Conservation (phyloP, 30 jellyfish, hydroid and myxozoan genomes). For the Chrysaora quinquecirrha region DNA sequence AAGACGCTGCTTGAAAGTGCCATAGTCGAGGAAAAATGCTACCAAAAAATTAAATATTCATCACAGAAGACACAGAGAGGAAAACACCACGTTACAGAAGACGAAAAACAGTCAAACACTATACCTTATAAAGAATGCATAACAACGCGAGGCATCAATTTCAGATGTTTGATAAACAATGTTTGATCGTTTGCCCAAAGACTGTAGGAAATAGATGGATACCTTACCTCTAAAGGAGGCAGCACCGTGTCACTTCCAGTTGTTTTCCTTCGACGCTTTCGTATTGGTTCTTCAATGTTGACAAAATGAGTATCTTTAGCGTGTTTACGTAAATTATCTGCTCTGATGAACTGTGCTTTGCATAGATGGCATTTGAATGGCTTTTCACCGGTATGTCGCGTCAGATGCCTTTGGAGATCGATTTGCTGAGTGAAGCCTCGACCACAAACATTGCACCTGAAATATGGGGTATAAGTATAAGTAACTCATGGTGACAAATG, state of each 20-base stretch:
- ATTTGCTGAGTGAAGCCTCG: slow-evolving; percentile 99
- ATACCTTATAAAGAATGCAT: no score
- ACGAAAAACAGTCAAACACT: no score
- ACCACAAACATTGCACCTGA: slow-evolving; percentile 97
- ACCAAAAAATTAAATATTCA: no score
- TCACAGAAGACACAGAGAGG: no score
- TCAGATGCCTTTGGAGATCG: slow-evolving; percentile 94
- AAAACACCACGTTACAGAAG: no score
- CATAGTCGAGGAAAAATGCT: no score
- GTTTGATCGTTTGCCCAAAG: no score
- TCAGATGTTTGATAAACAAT: no score
- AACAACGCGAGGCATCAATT: no score
- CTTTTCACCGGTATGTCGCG: slow-evolving; percentile 99
- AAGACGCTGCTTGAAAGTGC: no score
- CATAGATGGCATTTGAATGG: slow-evolving; percentile 98
- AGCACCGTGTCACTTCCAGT: slow-evolving; percentile 98
- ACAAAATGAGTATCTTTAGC: slow-evolving; percentile 97
- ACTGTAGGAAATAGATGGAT: no score
- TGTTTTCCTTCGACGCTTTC: slow-evolving; percentile 96
- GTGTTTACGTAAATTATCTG: slow-evolving; percentile 95
- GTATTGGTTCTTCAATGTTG: slow-evolving; percentile 92
- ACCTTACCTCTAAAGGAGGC: slow-evolving; percentile 92
- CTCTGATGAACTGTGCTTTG: slow-evolving; percentile 98
- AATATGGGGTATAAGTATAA: neutral
- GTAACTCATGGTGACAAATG: neutral